Base-by-base conservation (phyloP, 2,888 invertebrate species). In the Norana najaformis region DNA sequence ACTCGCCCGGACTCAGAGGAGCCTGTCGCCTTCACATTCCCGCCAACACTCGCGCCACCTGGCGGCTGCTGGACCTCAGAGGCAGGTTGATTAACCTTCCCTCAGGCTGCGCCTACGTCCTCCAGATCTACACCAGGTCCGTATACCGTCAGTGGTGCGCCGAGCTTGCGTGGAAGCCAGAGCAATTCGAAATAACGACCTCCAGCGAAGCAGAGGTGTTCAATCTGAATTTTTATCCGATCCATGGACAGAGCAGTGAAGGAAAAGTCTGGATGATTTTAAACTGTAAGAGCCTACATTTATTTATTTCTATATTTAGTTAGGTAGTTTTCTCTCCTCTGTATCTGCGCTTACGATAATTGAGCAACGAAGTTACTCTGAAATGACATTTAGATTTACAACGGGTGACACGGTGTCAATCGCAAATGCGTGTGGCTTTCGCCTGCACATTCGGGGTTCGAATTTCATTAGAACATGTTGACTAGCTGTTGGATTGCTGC, bases 121-220 rank as follows among this genome's bases (percentile, higher is more conserved):
- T 85, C 37, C 35, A 35, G 85, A 37, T 85, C 36, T 85, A 85
- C 85, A 85, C 85, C n/a, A 37, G 37, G 85, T 36, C 85, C 85
- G 35, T 85, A 20, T 85, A 85, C 34, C 85, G 36, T 37, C 35
- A 37, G 20, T 85, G 85, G 85, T 85, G 85, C 37, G 85, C 85
- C 85, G 20, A 85, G 18, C 85, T 85, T 8, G 8, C 35, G 14
- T 85, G 85, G 85, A 30, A 35, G 37, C 36, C 36, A 37, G 85
- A 36, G 23, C 85, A 85, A 35, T 85, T 85, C 36, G 85, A 37
- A n/a, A n/a, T 69, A 69, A 16, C 11, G 69, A 69, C 69, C 30
- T 69, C 69, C 69, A 69, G n/a, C 11, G 69, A 69, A 0, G 69
- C 69, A 69, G 69, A 69, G n/a, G n/a, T 69, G 30, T 16, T 69